Percentiles rank a stretch among this genome's conserved stretches.
These are phyloP conservation scores for Brotula barbata DNA, from an alignment of 2,797 vertebrate species.

Conservation along the genomic window DNA sequence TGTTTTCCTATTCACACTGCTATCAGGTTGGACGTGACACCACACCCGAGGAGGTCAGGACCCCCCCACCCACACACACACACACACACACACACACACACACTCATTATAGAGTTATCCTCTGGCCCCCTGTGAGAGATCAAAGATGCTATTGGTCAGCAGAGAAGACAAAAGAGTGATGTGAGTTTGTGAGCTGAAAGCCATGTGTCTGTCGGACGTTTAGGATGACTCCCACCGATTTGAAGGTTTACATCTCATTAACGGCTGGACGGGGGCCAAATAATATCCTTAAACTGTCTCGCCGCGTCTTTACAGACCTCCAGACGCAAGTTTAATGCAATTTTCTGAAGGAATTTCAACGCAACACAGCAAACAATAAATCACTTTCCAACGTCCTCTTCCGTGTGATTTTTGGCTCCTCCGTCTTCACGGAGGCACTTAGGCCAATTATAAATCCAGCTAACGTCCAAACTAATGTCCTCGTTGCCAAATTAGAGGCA, in stretches of 20 bases:
- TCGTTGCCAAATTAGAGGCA: conserved; percentile 49
- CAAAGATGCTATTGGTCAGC: conserved; percentile 74
- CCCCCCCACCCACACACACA: conserved; percentile 36
- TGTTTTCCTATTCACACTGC: conserved; percentile 73
- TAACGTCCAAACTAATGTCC: conserved; percentile 41
- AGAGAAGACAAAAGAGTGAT: conserved; percentile 66
- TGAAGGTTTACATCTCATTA: conserved; percentile 57
- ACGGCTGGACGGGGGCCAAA: conserved; percentile 44
- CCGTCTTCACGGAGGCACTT: conserved; percentile 21
- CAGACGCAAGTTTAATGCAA: conserved; percentile 26
- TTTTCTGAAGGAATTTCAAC: conserved; percentile 11
- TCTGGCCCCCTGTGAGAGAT: conserved; percentile 67
- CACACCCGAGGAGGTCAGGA: conserved; percentile 56
- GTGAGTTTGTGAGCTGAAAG: conserved; percentile 57
- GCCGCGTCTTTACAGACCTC: conserved; percentile 16
- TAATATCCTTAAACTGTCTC: conserved; percentile 7
- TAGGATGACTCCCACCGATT: conserved; percentile 48
- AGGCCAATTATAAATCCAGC: conserved; percentile 38
- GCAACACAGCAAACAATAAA: conserved; percentile 31
- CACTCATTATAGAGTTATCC: conserved; percentile 29
- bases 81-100: conserved; percentile 38
- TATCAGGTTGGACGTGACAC: conserved; percentile 72
- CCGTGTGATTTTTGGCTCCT: conserved; percentile 17
- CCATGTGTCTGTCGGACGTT: conserved; percentile 52
- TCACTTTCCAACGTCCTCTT: conserved; percentile 30